A percentile compares a stretch with the other conserved stretches of the same genome.
These are phyloP conservation scores for Cetoscarus ocellatus DNA, from an alignment of 2,797 vertebrate species.

Conservation along the genomic window DNA sequence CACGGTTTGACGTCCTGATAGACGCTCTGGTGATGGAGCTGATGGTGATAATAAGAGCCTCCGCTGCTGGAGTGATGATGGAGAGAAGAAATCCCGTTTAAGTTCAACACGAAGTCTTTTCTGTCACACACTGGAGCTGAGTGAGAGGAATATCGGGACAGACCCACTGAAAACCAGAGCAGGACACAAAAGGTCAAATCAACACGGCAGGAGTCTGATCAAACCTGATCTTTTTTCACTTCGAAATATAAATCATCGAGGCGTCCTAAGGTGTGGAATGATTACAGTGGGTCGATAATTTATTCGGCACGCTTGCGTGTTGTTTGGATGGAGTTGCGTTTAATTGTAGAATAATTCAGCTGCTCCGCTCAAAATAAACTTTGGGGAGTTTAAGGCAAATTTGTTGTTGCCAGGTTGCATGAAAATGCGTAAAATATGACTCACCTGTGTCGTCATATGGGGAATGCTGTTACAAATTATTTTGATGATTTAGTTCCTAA, in stretches of 20 bases:
- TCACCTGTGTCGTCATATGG: too few species aligned
- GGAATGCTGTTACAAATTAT: too few species aligned
- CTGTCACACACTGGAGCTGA: constrained; percentile 92
- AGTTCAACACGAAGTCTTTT: constrained; percentile 96
- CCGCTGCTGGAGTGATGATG: constrained; percentile 87
- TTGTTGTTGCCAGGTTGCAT: not conserved
- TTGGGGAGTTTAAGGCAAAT: too few species aligned
- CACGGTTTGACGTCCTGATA: constrained; percentile 97
- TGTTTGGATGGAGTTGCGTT: too few species aligned
- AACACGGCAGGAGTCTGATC: not conserved
- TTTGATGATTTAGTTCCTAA: too few species aligned
- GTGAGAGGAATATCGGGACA: constrained; percentile 93
- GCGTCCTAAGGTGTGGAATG: too few species aligned
- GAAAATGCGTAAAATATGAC: not conserved
- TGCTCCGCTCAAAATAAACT: too few species aligned
- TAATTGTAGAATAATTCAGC: too few species aligned
- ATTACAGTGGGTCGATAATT: too few species aligned
- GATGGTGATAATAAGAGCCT: constrained; percentile 90
- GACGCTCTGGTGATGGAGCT: constrained; percentile 89
- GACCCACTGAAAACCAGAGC: constrained; percentile 86
- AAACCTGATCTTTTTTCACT: not conserved
- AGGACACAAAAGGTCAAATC: constrained; percentile 23
- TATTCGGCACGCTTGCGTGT: too few species aligned
- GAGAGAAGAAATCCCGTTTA: constrained; percentile 95
- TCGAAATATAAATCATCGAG: too few species aligned